A percentile compares a stretch with the other conserved stretches of the same genome.
phyloP scores from a whole-genome alignment of 2,888 invertebrate species.

The Eucera pruinosa region DNA sequence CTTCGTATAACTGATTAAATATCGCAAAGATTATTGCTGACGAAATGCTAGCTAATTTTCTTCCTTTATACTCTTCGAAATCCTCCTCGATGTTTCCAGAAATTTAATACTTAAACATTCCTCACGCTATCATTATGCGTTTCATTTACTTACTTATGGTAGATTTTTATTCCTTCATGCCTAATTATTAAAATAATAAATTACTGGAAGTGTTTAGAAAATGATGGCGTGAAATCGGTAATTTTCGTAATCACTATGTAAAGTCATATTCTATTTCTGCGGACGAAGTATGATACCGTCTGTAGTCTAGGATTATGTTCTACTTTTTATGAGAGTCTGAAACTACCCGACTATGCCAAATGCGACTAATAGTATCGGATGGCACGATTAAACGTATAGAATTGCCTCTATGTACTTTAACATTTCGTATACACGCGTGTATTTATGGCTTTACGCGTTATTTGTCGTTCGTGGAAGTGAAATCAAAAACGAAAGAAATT shows the following conservation, averaged over 20 bases:
- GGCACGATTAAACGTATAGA: not conserved
- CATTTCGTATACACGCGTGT: not conserved
- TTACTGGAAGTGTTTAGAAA: not conserved
- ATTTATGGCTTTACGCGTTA: not conserved
- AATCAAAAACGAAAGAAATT: not conserved
- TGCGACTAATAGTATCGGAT: not conserved
- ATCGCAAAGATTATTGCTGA: conserved; percentile 24
- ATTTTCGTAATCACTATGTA: not conserved
- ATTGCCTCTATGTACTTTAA: not conserved
- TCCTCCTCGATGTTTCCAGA: not conserved
- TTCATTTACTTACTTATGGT: not conserved
- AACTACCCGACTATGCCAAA: not conserved
- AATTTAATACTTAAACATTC: not conserved
- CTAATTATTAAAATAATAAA: not conserved
- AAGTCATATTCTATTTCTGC: not conserved
- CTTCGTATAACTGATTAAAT: conserved; percentile 38
- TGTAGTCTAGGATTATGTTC: not conserved
- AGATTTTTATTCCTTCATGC: not conserved
- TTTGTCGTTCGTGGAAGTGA: not conserved
- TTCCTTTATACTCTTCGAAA: not conserved
- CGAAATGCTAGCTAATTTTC: conserved; percentile 13
- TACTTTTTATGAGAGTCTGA: not conserved
- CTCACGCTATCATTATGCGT: not conserved
- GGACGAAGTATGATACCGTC: not conserved
- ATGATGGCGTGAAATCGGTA: not conserved